Evolutionary conservation across 1,140 invertebrate species (phyloP).

Genomic region (Streblospio benedicti): DNA sequence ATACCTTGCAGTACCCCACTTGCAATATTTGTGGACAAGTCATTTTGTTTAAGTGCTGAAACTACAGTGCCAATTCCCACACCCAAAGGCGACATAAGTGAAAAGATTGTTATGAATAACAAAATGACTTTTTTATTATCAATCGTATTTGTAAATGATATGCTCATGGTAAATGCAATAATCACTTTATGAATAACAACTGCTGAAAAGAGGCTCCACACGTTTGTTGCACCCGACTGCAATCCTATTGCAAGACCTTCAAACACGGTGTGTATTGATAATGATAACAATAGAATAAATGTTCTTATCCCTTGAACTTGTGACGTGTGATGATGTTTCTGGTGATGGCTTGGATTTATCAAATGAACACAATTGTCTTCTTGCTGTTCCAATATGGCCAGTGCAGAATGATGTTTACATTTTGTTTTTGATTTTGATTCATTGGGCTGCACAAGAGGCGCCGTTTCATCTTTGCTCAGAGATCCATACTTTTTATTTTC

Average conservation of each 20-base stretch:
- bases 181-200: slow-evolving; percentile 81
- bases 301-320: slow-evolving; percentile 61
- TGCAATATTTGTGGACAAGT: background rate
- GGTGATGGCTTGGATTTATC: background rate
- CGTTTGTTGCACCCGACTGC: slow-evolving; percentile 53
- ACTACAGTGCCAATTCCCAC: slow-evolving; percentile 57
- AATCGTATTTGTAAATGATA: background rate
- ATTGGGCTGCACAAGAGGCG: background rate
- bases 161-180: slow-evolving; percentile 56
- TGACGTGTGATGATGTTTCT: background rate
- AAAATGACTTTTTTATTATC: background rate
- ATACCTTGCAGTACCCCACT: slow-evolving; percentile 57
- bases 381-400: background rate
- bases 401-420: background rate
- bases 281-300: slow-evolving; percentile 61
- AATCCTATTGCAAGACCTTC: slow-evolving; percentile 74
- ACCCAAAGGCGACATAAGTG: slow-evolving; percentile 54
- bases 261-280: slow-evolving; percentile 79
- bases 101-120: slow-evolving; percentile 19
- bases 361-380: too few relatives aligned
- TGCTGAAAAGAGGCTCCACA: slow-evolving; percentile 73
- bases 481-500: background rate
- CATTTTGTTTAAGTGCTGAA: slow-evolving; percentile 40
- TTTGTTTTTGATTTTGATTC: background rate
- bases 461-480: background rate